Evolutionary conservation across 2,113 vertebrate species (phyloP).

Genomic region (Grus americana): DNA sequence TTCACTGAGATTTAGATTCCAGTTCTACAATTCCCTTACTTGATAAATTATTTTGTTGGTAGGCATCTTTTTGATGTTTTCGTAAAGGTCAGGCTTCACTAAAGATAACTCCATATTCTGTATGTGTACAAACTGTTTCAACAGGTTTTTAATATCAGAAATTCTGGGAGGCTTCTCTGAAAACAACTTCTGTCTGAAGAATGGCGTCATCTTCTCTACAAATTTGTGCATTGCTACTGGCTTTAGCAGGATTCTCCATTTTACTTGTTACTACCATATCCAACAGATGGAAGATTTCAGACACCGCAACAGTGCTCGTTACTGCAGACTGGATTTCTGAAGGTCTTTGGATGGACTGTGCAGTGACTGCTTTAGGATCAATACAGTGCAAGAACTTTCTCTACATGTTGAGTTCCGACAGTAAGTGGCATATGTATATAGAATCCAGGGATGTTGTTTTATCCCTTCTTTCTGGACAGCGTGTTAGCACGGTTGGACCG

Average conservation of each 20-base stretch:
- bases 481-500: accelerated
- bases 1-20: background rate
- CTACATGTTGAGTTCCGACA: slow-evolving; percentile 77
- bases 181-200: background rate
- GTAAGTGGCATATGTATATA: slow-evolving; percentile 63
- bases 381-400: slow-evolving; percentile 78
- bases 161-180: background rate
- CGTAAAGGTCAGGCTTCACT: background rate
- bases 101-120: background rate
- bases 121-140: background rate
- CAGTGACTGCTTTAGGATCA: slow-evolving; percentile 61
- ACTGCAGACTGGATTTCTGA: slow-evolving; percentile 76
- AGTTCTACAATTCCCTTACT: background rate
- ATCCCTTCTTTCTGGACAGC: background rate
- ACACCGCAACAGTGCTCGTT: slow-evolving; percentile 25
- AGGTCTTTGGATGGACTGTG: slow-evolving; percentile 86
- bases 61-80: background rate
- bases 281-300: slow-evolving; percentile 75
- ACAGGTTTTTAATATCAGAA: background rate
- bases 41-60: background rate
- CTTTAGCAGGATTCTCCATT: slow-evolving; percentile 75
- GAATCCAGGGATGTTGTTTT: background rate
- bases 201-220: slow-evolving; percentile 71
- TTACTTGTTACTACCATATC: slow-evolving; percentile 75
- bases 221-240: slow-evolving; percentile 73